Percentiles rank a stretch among this genome's conserved stretches.
phyloP scores from a whole-genome alignment of 2,888 invertebrate genomes.

The Malthinus flaveolus region DNA sequence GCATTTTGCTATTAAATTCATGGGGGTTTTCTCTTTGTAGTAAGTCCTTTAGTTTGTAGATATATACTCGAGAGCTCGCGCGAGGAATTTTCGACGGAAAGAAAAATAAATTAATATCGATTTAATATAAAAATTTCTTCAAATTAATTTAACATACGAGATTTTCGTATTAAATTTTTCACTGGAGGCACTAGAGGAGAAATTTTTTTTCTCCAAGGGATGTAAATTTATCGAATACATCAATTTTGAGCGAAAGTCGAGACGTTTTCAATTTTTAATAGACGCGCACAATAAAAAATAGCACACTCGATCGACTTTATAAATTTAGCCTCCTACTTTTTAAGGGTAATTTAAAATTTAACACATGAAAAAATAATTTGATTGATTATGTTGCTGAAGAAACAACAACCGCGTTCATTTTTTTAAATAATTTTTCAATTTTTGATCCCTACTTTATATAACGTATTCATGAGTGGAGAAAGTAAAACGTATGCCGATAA shows the following conservation, averaged over 20 bases:
- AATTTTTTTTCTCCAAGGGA: neutral
- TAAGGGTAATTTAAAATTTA: no score
- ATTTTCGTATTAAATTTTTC: neutral
- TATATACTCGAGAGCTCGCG: neutral
- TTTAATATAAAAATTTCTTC: neutral
- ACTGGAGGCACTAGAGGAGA: no score
- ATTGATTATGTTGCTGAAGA: no score
- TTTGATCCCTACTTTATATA: no score
- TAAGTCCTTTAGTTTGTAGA: slow-evolving; percentile 1
- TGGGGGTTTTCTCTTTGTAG: slow-evolving; percentile 13
- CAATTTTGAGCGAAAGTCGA: slow-evolving; percentile 4
- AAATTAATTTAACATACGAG: neutral
- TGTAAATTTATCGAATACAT: slow-evolving; percentile 15
- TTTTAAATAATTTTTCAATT: no score
- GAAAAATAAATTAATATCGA: slow-evolving; percentile 8
- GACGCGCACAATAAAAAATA: no score
- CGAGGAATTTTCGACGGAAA: neutral
- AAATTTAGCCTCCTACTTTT: no score
- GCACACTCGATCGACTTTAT: no score
- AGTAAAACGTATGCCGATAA: no score
- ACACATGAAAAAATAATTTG: no score
- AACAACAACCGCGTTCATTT: no score
- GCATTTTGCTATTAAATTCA: slow-evolving; percentile 18
- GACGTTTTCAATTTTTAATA: neutral
- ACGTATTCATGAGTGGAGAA: no score